Evolutionary conservation across 2,797 vertebrate species (phyloP), one percentile per base, ranked within the genome.

Genomic region (Lacerta viridis): DNA sequence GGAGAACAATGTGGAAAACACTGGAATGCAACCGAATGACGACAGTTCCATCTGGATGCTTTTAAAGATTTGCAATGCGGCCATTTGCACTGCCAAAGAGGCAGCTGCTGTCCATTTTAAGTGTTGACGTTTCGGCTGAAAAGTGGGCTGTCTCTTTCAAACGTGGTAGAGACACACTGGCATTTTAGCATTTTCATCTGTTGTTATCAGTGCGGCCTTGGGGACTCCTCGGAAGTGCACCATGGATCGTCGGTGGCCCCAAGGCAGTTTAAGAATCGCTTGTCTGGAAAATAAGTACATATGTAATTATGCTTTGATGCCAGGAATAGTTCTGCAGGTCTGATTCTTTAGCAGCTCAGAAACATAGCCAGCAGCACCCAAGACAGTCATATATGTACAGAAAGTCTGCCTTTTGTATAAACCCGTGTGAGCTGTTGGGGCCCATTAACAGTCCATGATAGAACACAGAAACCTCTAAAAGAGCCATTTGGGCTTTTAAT

Each of bases 401-500:
- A 86, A 87, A 80, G 36, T n/a, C 55, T 81, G 33, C 27, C 25
- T 87, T 87, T 87, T 13, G 9, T 5, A 87, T 81, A 64, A 74
- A 17, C 50, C 25, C 36, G n/a, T 15, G 27, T 61, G 68, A 61
- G 33, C 50, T 80, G 6, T 80, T 87, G 41, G 50, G 50, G 5
- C 7, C 41, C n/a, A 74, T 87, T 83, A 88, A 71, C 61, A 83
- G 39, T 83, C 27, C 29, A 33, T 20, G 18, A 68, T 29, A 76
- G 29, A 83, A 88, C 71, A 50, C 86, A 76, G 80, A 88, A 83
- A 83, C 23, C n/a, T 82, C 59, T 83, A 39, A 66, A 64, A 72
- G 20, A 41, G 76, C 59, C n/a, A 64, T 68, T 72, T 83, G 55
- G 59, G 20, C 36, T 75, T 82, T 82, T 76, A 76, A 83, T 88